Conservation (phyloP, 2,113 vertebrate genomes). For the Origma solitaria region DNA sequence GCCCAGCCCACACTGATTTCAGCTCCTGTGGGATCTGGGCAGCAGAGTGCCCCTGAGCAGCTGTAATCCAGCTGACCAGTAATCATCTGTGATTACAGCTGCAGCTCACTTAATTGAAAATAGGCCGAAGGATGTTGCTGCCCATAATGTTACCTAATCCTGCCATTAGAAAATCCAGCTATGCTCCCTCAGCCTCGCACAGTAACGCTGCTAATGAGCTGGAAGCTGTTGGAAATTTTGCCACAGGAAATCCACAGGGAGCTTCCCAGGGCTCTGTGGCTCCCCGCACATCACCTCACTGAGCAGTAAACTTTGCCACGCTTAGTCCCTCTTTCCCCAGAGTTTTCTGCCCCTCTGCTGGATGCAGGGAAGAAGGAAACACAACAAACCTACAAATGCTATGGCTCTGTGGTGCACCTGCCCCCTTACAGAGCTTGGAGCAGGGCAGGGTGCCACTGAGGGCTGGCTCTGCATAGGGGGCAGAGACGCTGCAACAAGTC, state of each 20-base stretch:
- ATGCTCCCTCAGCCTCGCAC: background rate
- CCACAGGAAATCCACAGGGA: background rate
- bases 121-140: background rate
- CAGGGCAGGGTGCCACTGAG: background rate
- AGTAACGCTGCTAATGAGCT: background rate
- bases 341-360: background rate
- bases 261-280: background rate
- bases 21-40: background rate
- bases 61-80: slow-evolving; percentile 37
- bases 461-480: background rate
- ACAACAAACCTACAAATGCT: background rate
- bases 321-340: background rate
- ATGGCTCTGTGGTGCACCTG: background rate
- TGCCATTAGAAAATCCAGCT: slow-evolving; percentile 32
- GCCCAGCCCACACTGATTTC: background rate
- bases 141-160: slow-evolving; percentile 24
- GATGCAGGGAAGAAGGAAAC: background rate
- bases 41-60: background rate
- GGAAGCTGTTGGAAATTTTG: background rate
- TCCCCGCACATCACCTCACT: background rate
- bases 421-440: background rate
- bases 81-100: slow-evolving; percentile 49
- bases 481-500: background rate
- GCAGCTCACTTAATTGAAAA: slow-evolving; percentile 28
- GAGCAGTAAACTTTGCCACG: background rate